Evolutionary conservation across 2,797 vertebrate genomes (phyloP), one percentile per base, ranked within the genome.

Genomic region (Parotocinclus haroldoi): DNA sequence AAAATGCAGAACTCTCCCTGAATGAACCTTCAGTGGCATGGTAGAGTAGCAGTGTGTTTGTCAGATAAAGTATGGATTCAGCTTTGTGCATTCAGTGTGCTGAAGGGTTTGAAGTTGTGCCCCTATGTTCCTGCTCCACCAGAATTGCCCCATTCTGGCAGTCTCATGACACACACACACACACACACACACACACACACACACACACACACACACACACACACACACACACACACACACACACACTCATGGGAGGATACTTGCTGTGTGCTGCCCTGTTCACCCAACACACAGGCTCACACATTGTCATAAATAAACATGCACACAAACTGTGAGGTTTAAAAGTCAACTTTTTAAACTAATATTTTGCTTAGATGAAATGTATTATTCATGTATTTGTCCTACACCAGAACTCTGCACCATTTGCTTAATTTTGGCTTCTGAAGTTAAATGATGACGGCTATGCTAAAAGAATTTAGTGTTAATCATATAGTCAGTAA

Each of bases 31-130:
- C 59, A 63, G 54, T 44, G 16, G 40, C 40, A 11, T 58, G 38
- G 14, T 10, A 42, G 38, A 19, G 12, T 50, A 10, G n/a, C 12
- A 53, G 14, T 42, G 56, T 70, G 64, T 46, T 38, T 73, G 56
- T 75, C 49, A 71, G 66, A 27, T 27, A 59, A 53, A 16, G 37
- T 66, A 46, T 58, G 57, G 14, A 62, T 76, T 61, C 13, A 48
- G 40, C 10, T 81, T 83, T 80, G 76, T 80, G 46, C 71, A 58
- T 52, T 79, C 74, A 81, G 76, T 78, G 75, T 74, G 79, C 68
- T 82, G 76, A 79, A 81, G 64, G 74, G 74, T 78, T 74, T 80
- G 75, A 81, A 82, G 82, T 81, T 73, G 73, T 75, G 7, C 38
- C 40, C 57, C 36, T 56, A 58, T 18, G 19, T 62, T 58, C 10